Percentiles rank a stretch among this genome's conserved stretches.
These are phyloP conservation scores for Noctua pronuba DNA, from an alignment of 2,888 invertebrate genomes.

Conservation along the genomic window DNA sequence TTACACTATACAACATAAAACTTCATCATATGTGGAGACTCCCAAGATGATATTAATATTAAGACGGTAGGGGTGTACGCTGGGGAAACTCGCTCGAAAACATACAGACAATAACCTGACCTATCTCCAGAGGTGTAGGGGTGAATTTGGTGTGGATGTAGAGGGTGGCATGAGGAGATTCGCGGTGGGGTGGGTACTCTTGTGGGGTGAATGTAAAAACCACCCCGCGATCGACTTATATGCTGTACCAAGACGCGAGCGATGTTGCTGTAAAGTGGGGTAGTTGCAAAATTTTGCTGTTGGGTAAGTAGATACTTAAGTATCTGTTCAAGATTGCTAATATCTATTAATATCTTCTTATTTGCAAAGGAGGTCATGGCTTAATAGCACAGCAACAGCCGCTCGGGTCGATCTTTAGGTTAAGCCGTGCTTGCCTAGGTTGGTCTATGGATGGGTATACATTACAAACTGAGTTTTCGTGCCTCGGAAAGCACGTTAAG, in stretches of 20 bases:
- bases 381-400: too few relatives aligned
- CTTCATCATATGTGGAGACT: slow-evolving; percentile 85
- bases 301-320: neutral
- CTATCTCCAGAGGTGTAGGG: slow-evolving; percentile 1
- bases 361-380: too few relatives aligned
- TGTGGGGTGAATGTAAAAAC: slow-evolving; percentile 89
- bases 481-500: too few relatives aligned
- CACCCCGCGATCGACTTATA: slow-evolving; percentile 90
- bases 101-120: slow-evolving; percentile 33
- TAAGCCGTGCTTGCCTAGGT: too few relatives aligned
- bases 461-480: too few relatives aligned
- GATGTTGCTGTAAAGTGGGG: slow-evolving; percentile 64
- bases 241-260: slow-evolving; percentile 88
- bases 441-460: too few relatives aligned
- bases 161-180: slow-evolving; percentile 65
- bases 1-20: slow-evolving; percentile 80
- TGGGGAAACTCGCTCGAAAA: slow-evolving; percentile 67
- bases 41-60: slow-evolving; percentile 89
- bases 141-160: slow-evolving; percentile 60
- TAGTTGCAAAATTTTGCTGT: slow-evolving; percentile 52
- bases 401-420: too few relatives aligned
- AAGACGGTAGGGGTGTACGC: slow-evolving; percentile 78
- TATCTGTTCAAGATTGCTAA: neutral
- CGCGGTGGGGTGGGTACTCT: slow-evolving; percentile 82
- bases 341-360: neutral